Conservation (phyloP, 2,113 vertebrate species). For the Meles meles region DNA sequence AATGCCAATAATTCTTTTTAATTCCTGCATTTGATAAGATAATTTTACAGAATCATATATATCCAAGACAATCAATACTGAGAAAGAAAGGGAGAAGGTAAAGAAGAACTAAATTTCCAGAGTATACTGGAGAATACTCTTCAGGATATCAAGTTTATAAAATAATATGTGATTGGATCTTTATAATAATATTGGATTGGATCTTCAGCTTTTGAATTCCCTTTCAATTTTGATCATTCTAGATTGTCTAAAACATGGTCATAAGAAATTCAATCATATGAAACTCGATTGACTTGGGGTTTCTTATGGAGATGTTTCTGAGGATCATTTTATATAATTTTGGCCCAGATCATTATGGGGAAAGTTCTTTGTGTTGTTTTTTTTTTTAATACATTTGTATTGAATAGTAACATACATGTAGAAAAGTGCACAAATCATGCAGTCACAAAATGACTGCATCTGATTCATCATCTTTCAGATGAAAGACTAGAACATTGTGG, state of each 20-base stretch:
- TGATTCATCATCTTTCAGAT: background rate
- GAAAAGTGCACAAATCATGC: background rate
- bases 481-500: background rate
- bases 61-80: background rate
- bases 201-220: background rate
- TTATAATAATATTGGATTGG: background rate
- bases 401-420: background rate
- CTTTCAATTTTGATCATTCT: constrained; percentile 21
- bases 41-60: background rate
- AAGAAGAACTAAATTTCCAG: background rate
- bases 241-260: background rate
- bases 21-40: background rate
- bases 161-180: background rate
- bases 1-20: background rate
- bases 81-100: background rate
- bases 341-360: background rate
- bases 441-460: background rate
- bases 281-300: background rate
- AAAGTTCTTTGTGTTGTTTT: background rate
- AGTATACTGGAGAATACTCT: background rate
- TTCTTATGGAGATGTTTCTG: background rate
- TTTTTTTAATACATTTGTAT: background rate
- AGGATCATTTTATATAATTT: background rate
- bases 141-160: background rate
- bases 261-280: background rate